Base-by-base conservation (phyloP, 2,888 invertebrate species). In the Chirona hameri region DNA sequence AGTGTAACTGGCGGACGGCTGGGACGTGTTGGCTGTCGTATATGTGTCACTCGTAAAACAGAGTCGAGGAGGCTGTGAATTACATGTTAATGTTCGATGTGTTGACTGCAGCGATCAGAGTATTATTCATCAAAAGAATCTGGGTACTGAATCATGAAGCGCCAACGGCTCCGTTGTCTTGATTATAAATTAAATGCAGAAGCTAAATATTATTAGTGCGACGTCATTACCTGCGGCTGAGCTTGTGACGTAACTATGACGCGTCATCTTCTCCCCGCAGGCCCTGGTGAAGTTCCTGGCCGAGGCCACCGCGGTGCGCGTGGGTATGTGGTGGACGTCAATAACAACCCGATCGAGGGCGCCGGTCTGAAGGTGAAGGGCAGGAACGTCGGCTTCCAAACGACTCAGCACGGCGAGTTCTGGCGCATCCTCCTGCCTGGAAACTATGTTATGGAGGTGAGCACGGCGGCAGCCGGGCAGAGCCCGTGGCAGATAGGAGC, bases 361-460 rank as follows among this genome's bases (percentile, higher is more conserved):
- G 95, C 94, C 18, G 91, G 92, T 14, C 89, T 96, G 84, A 93
- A 93, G 87, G 92, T 97, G 72, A 93, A 93, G 87, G 92, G 93
- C 0, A 91, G 96, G 81, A 94, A 96, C 87, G 94, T 96, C 85
- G 92, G 93, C 82, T 95, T 96, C 88, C 93, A 93, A 88, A 94
- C 94, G 82, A 95, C 95, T 15, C 93, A 94, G 87, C 93, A 94
- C 87, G 97, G 97, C n/a, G 97, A 98, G 89, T 98, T 94, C 89
- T 98, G 96, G 97, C 92, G 96, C 86, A 92, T 98, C 84, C 89
- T 98, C 39, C 89, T 97, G 84, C 97, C 97, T 0, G 97, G 97
- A 85, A 90, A 91, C 82, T 97, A 97, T 88, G 93, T 92, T 86
- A 89, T 97, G 24, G 93, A 95, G 90, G 96, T 96, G 88, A 87